Evolutionary conservation across 2,113 vertebrate genomes (phyloP).

Genomic region (Neotragus pygmaeus): DNA sequence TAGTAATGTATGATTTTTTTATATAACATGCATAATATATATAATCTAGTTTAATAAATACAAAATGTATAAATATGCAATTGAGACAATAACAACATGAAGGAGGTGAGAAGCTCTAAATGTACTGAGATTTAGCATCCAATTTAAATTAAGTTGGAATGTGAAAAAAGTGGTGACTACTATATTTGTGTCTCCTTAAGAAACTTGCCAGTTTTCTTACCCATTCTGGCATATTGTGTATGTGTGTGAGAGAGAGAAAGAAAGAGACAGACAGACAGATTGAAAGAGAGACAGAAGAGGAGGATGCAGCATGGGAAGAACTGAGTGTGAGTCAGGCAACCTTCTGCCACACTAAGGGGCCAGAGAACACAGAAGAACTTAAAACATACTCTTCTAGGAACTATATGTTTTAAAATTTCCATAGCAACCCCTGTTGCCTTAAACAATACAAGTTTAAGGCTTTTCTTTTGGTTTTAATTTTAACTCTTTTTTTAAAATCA

Average conservation of each 20-base stretch:
- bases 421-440: neutral
- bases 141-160: neutral
- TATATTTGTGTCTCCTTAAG: neutral
- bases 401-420: neutral
- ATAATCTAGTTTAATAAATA: neutral
- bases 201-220: neutral
- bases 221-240: neutral
- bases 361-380: neutral
- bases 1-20: neutral
- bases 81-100: neutral
- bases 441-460: neutral
- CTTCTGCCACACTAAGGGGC: neutral
- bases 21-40: too few relatives aligned
- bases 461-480: slow-evolving; percentile 13
- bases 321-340: neutral
- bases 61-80: neutral
- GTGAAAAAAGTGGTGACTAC: neutral
- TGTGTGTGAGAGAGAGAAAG: neutral
- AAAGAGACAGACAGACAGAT: neutral
- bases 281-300: neutral
- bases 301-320: neutral
- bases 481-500: neutral
- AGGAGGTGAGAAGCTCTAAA: neutral
- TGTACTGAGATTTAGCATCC: neutral
- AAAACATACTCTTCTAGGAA: neutral